phyloP scores from a whole-genome alignment of 2,888 invertebrate genomes.

The Thecophora atra region DNA sequence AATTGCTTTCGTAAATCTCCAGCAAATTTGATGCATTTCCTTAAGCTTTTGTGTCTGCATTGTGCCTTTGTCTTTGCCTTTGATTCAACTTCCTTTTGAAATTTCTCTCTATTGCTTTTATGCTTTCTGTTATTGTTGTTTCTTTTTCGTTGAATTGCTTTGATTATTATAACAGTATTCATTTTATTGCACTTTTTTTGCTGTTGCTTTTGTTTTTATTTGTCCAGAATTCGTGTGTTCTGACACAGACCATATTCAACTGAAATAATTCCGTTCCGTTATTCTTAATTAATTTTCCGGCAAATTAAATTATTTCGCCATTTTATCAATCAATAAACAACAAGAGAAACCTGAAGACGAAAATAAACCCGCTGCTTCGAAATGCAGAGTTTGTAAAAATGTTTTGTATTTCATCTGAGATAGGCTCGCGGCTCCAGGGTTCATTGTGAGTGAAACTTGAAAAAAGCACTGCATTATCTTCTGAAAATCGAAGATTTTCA shows the following conservation, averaged over 20 bases:
- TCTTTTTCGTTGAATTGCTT: not conserved
- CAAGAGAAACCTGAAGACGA: too few relatives aligned
- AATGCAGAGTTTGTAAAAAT: too few relatives aligned
- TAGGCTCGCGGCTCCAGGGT: too few relatives aligned
- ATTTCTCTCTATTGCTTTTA: not conserved
- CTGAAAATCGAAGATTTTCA: too few relatives aligned
- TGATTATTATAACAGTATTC: too few relatives aligned
- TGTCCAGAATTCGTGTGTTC: not conserved
- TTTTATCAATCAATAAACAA: not conserved
- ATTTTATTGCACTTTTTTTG: not conserved
- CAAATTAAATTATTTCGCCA: not conserved
- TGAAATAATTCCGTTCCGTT: not conserved
- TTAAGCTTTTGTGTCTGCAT: too few relatives aligned
- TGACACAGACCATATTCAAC: not conserved
- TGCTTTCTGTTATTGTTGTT: not conserved
- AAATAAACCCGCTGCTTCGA: too few relatives aligned
- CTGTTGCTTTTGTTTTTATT: not conserved
- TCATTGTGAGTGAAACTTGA: too few relatives aligned
- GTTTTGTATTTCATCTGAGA: too few relatives aligned
- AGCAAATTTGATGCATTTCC: too few relatives aligned
- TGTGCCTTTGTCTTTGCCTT: not conserved
- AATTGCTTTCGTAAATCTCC: too few relatives aligned
- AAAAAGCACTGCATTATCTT: too few relatives aligned
- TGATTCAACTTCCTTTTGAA: not conserved
- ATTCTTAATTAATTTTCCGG: constrained; percentile 3